Conservation (phyloP, 2,797 vertebrate genomes). For the Karalla daura region DNA sequence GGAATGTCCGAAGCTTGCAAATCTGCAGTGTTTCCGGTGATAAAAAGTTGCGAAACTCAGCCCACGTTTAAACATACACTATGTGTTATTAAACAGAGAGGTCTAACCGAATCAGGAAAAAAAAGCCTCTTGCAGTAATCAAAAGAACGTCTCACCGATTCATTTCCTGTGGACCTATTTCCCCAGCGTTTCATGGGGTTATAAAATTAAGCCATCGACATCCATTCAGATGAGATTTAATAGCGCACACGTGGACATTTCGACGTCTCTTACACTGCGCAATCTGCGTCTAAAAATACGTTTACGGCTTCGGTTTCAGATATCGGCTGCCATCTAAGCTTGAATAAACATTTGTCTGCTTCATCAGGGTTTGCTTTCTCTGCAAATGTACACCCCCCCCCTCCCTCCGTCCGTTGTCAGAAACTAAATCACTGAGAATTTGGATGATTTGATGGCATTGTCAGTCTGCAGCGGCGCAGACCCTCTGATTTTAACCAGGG, state of each 20-base stretch:
- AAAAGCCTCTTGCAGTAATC: too few relatives aligned
- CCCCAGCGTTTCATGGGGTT: background rate
- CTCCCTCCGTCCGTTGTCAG: slow-evolving; percentile 48
- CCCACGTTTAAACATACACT: too few relatives aligned
- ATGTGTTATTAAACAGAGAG: too few relatives aligned
- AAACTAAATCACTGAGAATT: slow-evolving; percentile 75
- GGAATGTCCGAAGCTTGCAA: background rate
- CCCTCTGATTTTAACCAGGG: slow-evolving; percentile 84
- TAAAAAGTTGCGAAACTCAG: too few relatives aligned
- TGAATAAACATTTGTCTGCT: slow-evolving; percentile 53
- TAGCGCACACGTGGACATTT: background rate
- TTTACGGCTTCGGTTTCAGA: slow-evolving; percentile 15
- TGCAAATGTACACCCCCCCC: slow-evolving; percentile 42
- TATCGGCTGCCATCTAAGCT: slow-evolving; percentile 18
- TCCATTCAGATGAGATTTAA: background rate
- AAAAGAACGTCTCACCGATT: too few relatives aligned
- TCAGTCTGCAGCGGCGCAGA: slow-evolving; percentile 67
- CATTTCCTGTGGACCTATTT: background rate
- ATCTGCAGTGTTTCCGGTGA: too few relatives aligned
- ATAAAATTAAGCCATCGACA: background rate
- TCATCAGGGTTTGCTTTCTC: slow-evolving; percentile 63
- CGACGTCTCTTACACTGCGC: background rate
- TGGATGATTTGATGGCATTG: slow-evolving; percentile 71
- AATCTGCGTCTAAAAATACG: background rate
- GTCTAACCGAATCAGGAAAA: too few relatives aligned